These are phyloP conservation scores for Urophycis tenuis DNA, from an alignment of 2,797 vertebrate genomes.

Conservation along the genomic window DNA sequence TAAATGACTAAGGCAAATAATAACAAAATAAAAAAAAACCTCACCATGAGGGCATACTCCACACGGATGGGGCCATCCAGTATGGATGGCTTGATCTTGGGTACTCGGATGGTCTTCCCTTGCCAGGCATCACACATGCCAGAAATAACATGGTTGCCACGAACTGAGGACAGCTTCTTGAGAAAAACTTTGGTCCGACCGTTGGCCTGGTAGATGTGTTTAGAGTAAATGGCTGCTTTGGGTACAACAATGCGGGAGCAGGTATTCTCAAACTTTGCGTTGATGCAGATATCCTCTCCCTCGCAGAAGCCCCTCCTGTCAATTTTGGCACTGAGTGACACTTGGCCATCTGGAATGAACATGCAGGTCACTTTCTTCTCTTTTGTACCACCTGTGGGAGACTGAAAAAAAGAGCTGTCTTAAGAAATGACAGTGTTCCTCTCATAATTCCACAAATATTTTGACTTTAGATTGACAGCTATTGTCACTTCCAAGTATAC, in stretches of 20 bases:
- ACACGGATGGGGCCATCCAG: conserved; percentile 86
- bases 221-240: conserved; percentile 90
- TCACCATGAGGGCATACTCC: conserved; percentile 90
- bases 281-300: conserved; percentile 93
- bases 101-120: conserved; percentile 85
- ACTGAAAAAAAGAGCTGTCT: conserved; percentile 60
- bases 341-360: conserved; percentile 91
- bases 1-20: background rate
- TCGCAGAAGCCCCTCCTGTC: conserved; percentile 91
- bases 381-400: conserved; percentile 83
- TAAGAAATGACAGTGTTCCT: background rate
- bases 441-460: background rate
- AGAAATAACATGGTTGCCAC: conserved; percentile 92
- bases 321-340: conserved; percentile 87
- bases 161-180: conserved; percentile 87
- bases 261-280: conserved; percentile 93
- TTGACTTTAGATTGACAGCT: background rate
- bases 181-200: conserved; percentile 83
- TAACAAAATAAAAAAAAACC: conserved; percentile 26
- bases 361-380: conserved; percentile 94
- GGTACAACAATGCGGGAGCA: conserved; percentile 96
- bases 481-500: too few relatives aligned
- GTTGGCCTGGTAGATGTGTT: conserved; percentile 89
- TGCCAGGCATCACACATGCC: conserved; percentile 91
- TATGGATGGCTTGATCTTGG: conserved; percentile 90